These are phyloP conservation scores for Aphodius granarius DNA, from an alignment of 2,888 invertebrate species.

Conservation along the genomic window DNA sequence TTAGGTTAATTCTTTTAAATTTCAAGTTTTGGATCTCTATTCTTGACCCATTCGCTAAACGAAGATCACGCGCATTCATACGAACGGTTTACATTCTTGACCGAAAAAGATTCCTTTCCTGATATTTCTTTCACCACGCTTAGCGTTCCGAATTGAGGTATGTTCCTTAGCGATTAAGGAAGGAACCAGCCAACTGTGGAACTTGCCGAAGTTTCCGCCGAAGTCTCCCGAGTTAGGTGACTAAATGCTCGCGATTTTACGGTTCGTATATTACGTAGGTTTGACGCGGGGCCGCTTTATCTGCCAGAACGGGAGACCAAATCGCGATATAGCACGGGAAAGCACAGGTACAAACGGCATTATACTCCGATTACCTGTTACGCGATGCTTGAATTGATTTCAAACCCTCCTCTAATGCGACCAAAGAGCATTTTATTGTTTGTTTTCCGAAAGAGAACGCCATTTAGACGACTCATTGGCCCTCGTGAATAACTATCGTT, in stretches of 20 bases:
- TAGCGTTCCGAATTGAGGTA: too few relatives aligned
- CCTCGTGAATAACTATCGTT: neutral
- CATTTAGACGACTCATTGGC: neutral
- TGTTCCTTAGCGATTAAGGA: too few relatives aligned
- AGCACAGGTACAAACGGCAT: neutral
- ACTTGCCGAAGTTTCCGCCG: neutral
- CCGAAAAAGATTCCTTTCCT: too few relatives aligned
- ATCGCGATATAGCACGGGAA: neutral
- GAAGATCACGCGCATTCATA: too few relatives aligned
- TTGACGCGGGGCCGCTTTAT: neutral
- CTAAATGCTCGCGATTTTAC: neutral
- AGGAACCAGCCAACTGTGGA: too few relatives aligned
- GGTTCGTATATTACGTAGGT: neutral
- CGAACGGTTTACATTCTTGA: too few relatives aligned
- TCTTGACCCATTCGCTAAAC: too few relatives aligned
- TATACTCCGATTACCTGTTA: neutral
- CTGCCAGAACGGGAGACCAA: neutral
- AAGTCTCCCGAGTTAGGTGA: neutral
- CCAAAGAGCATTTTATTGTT: neutral
- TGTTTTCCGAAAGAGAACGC: neutral
- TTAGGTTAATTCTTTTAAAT: constrained; percentile 1
- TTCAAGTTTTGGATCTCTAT: too few relatives aligned
- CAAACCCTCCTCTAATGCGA: neutral
- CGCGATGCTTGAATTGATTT: neutral
- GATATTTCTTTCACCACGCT: too few relatives aligned